phyloP scores from a whole-genome alignment of 1,140 invertebrate species.

The Diorhabda elongata region DNA sequence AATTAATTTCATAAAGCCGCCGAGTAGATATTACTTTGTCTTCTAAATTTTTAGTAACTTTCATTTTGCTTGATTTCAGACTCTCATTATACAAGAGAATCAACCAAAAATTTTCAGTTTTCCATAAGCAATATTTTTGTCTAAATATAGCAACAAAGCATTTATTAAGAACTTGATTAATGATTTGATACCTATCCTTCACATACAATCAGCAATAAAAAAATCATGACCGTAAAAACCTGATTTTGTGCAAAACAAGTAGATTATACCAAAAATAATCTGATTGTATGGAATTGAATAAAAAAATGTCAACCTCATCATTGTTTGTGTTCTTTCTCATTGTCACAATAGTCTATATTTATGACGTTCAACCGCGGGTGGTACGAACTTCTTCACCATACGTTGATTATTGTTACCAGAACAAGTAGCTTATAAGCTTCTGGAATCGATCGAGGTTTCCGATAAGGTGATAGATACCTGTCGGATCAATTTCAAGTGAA shows the following conservation, averaged over 20 bases:
- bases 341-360: neutral
- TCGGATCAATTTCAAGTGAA: neutral
- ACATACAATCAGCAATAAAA: neutral
- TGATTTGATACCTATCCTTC: no score
- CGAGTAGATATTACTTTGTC: no score
- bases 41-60: no score
- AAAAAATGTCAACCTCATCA: neutral
- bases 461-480: conserved; percentile 2
- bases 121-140: no score
- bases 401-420: neutral
- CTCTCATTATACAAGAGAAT: no score
- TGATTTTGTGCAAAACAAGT: neutral
- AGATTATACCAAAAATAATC: conserved; percentile 1
- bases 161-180: no score
- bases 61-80: no score
- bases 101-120: no score
- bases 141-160: no score
- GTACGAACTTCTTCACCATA: neutral
- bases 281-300: neutral
- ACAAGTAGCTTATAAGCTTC: conserved; percentile 2
- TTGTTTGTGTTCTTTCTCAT: neutral
- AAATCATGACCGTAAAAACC: neutral
- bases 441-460: neutral
- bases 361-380: neutral
- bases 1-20: no score